Percentiles rank a stretch among this genome's conserved stretches.
Conservation (phyloP, 2,888 invertebrate species). For the Ophioninae sp. region DNA sequence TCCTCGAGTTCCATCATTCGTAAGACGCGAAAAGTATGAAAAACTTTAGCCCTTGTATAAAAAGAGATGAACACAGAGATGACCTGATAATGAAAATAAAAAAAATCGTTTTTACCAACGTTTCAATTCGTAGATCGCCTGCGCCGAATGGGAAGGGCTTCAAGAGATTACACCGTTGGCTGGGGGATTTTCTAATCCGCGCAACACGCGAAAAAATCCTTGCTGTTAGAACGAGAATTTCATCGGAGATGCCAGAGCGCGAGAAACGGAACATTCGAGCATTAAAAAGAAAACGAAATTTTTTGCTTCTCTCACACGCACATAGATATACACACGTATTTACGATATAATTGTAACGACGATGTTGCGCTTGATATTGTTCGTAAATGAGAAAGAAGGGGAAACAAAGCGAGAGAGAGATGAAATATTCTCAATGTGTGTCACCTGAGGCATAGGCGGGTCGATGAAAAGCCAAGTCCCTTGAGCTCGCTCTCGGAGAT, state of each 20-base stretch:
- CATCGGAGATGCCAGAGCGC: constrained; percentile 51
- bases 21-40: not conserved
- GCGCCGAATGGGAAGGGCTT: constrained; percentile 90
- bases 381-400: constrained; percentile 19
- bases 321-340: constrained; percentile 33
- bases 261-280: constrained; percentile 60
- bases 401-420: constrained; percentile 5
- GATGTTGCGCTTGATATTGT: constrained; percentile 26
- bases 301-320: constrained; percentile 59
- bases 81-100: not conserved
- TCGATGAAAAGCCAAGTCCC: constrained; percentile 39
- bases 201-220: constrained; percentile 47
- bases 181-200: constrained; percentile 79
- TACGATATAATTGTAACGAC: constrained; percentile 48
- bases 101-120: constrained; percentile 66
- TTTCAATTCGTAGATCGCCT: constrained; percentile 86
- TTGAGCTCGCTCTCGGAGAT: constrained; percentile 4
- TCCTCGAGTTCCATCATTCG: not conserved
- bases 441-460: constrained; percentile 19
- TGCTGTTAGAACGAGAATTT: constrained; percentile 33
- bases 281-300: constrained; percentile 49
- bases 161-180: constrained; percentile 92
- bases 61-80: not conserved
- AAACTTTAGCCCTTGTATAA: not conserved
- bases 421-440: constrained; percentile 18